A percentile compares a stretch with the other conserved stretches of the same genome.
Conservation (phyloP, 2,888 invertebrate genomes). For the Chouioia cunea region DNA sequence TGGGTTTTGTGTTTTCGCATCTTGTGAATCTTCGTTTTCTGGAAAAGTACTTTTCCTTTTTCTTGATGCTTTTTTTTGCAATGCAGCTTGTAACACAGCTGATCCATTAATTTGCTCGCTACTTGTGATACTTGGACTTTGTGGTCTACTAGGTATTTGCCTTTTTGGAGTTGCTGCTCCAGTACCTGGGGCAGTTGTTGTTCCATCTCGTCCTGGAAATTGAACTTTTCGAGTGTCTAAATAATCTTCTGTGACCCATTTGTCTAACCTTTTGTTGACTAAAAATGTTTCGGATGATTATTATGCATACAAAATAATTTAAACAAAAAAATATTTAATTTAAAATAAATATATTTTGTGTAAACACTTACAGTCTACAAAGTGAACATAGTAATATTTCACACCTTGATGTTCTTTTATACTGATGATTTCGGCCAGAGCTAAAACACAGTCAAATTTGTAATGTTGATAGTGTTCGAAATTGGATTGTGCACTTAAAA, state of each 20-base stretch:
- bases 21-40: slow-evolving; percentile 72
- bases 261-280: slow-evolving; percentile 98
- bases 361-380: slow-evolving; percentile 93
- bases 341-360: too few species aligned
- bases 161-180: slow-evolving; percentile 86
- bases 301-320: background rate
- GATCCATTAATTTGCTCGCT: slow-evolving; percentile 82
- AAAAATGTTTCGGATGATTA: slow-evolving; percentile 43
- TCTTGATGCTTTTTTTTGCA: slow-evolving; percentile 88
- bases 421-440: slow-evolving; percentile 96
- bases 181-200: slow-evolving; percentile 70
- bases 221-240: slow-evolving; percentile 94
- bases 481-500: too few species aligned
- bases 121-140: slow-evolving; percentile 62
- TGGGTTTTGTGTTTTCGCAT: slow-evolving; percentile 62
- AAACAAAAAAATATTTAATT: too few species aligned
- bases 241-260: slow-evolving; percentile 96
- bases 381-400: slow-evolving; percentile 93
- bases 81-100: slow-evolving; percentile 83
- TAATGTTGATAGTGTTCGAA: background rate
- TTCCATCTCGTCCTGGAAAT: slow-evolving; percentile 85
- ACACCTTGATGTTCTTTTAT: slow-evolving; percentile 84
- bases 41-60: slow-evolving; percentile 80
- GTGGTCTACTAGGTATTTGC: slow-evolving; percentile 65
- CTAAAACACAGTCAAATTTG: slow-evolving; percentile 66